Conservation (phyloP, 2,888 invertebrate species). For the Abrostola tripartita region DNA sequence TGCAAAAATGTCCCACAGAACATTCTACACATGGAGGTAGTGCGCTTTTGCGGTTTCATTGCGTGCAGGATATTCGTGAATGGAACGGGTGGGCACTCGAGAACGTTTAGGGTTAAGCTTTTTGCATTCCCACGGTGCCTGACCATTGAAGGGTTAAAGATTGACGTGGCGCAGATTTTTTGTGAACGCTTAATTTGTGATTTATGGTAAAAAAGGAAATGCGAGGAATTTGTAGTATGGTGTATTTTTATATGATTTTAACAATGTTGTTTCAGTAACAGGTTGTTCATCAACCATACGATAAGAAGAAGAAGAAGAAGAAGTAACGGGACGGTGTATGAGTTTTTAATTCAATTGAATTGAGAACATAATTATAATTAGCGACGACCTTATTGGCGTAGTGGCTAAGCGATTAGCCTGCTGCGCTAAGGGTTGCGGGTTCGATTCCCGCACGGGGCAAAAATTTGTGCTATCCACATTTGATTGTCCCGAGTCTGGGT, state of each 20-base stretch:
- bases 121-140: conserved; percentile 83
- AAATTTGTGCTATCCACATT: too few relatives aligned
- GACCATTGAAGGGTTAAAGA: conserved; percentile 69
- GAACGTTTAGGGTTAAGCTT: conserved; percentile 67
- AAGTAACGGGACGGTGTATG: too few relatives aligned
- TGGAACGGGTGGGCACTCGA: conserved; percentile 74
- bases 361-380: not conserved
- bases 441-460: too few relatives aligned
- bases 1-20: conserved; percentile 62
- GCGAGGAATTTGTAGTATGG: conserved; percentile 27
- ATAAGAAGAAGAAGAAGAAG: too few relatives aligned
- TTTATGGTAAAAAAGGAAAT: conserved; percentile 51
- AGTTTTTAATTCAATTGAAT: too few relatives aligned
- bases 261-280: too few relatives aligned
- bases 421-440: too few relatives aligned
- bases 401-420: too few relatives aligned
- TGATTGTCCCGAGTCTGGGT: too few relatives aligned
- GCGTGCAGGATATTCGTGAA: conserved; percentile 86
- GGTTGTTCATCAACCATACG: too few relatives aligned
- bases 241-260: not conserved
- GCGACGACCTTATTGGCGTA: too few relatives aligned
- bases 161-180: conserved; percentile 61
- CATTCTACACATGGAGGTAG: conserved; percentile 68
- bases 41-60: conserved; percentile 83
- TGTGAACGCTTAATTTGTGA: conserved; percentile 41